Conservation (phyloP, 1,140 invertebrate genomes). For the Harpegnathos saltator region DNA sequence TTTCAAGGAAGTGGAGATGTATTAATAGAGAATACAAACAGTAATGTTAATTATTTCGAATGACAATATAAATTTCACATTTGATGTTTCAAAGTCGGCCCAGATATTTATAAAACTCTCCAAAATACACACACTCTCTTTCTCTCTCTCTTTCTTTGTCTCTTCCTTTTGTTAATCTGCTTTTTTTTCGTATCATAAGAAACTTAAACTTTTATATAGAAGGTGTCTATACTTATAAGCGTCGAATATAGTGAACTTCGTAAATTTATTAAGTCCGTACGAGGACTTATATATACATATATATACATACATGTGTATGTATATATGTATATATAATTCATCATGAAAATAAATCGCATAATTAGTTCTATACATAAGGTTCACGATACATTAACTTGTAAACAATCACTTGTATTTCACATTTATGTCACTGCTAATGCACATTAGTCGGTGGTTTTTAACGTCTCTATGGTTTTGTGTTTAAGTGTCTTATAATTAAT, state of each 20-base stretch:
- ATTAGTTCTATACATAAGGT: slow-evolving; percentile 31
- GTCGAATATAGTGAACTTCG: slow-evolving; percentile 17
- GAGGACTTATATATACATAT: not conserved
- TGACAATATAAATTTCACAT: slow-evolving; percentile 55
- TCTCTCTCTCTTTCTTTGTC: no score
- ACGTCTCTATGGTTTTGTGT: slow-evolving; percentile 55
- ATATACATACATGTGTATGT: not conserved
- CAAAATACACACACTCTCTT: slow-evolving; percentile 32
- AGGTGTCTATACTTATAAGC: slow-evolving; percentile 26
- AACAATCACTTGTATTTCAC: slow-evolving; percentile 69
- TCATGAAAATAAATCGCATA: slow-evolving; percentile 33
- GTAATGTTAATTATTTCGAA: slow-evolving; percentile 58
- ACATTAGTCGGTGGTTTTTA: slow-evolving; percentile 66
- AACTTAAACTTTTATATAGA: slow-evolving; percentile 42
- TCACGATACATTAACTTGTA: slow-evolving; percentile 69
- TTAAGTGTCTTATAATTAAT: slow-evolving; percentile 67
- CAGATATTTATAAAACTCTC: slow-evolving; percentile 63
- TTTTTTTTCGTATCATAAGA: slow-evolving; percentile 35
- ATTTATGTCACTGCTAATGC: slow-evolving; percentile 69
- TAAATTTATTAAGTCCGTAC: slow-evolving; percentile 52
- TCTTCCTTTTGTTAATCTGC: slow-evolving; percentile 1
- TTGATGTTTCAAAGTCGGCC: slow-evolving; percentile 49
- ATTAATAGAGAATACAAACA: slow-evolving; percentile 71
- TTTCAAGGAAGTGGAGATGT: slow-evolving; percentile 73
- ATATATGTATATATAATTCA: slow-evolving; percentile 14